phyloP scores from a whole-genome alignment of 2,113 vertebrate genomes.

The Anseranas semipalmata region DNA sequence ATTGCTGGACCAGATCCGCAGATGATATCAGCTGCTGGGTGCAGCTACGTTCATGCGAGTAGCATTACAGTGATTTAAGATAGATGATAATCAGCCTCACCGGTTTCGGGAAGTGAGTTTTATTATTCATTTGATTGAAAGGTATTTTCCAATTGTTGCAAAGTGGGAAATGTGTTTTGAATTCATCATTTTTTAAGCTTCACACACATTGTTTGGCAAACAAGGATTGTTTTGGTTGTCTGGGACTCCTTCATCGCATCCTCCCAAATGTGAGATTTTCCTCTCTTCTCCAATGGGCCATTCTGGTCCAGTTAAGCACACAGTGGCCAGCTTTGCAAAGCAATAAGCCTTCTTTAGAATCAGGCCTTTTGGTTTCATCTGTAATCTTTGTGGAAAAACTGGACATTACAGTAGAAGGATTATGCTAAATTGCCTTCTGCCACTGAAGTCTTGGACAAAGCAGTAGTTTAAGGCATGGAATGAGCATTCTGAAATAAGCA shows the following conservation, averaged over 20 bases:
- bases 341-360: slow-evolving; percentile 59
- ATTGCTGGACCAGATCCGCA: slow-evolving; percentile 35
- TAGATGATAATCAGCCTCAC: slow-evolving; percentile 42
- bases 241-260: neutral
- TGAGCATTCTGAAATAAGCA: slow-evolving; percentile 47
- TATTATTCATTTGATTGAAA: slow-evolving; percentile 66
- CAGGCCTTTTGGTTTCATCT: slow-evolving; percentile 33
- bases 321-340: slow-evolving; percentile 30
- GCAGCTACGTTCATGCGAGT: slow-evolving; percentile 34
- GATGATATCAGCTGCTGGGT: slow-evolving; percentile 59
- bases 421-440: slow-evolving; percentile 64
- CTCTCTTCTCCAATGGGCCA: neutral
- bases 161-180: slow-evolving; percentile 29
- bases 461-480: slow-evolving; percentile 38
- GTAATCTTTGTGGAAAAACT: slow-evolving; percentile 60
- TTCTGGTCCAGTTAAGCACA: slow-evolving; percentile 41
- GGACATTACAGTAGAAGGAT: slow-evolving; percentile 67
- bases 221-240: slow-evolving; percentile 48
- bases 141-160: slow-evolving; percentile 61
- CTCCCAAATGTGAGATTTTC: slow-evolving; percentile 46
- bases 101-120: slow-evolving; percentile 30
- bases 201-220: slow-evolving; percentile 16
- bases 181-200: slow-evolving; percentile 48
- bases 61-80: slow-evolving; percentile 39
- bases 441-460: slow-evolving; percentile 46